Base-by-base conservation (phyloP, 2,113 vertebrate genomes). In the Antennarius striatus region DNA sequence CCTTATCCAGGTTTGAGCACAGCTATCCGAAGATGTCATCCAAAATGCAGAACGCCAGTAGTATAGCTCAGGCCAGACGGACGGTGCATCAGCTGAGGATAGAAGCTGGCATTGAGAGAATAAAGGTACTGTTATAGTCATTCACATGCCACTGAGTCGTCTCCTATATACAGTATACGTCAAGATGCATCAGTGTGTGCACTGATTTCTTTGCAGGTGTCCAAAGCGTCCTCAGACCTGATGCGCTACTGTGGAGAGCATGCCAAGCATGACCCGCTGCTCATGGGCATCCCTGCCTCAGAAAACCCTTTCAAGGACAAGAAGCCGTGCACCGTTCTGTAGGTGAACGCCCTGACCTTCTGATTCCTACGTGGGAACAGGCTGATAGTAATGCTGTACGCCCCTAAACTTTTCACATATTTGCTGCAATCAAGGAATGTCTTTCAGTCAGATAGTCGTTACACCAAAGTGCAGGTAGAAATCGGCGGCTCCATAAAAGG, bases 251-350 rank as follows among this genome's bases (percentile, higher is more conserved):
- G 96, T 9, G 93, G 94, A 64, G 95, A 97, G 40, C 95, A 96
- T 0, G 95, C 95, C 82, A 95, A 94, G 90, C 93, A 92, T 4
- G 96, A 98, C 56, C 95, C 95, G 0, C 56, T 97, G 83, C 94
- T 98, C 3, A 93, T 94, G 85, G 96, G 96, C 5, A 93, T 98
- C 2, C 95, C 95, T 0, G 88, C 96, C 7, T 97, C 96, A 0
- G 96, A 98, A 90, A 98, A 98, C 89, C 96, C 96, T 8, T 97
- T 98, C 92, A 98, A 96, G 88, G 96, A 98, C 88, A 98, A 96
- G 87, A 96, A 96, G 74, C 95, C 95, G 4, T 98, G 96, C 83
- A 89, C 92, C 75, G 91, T 98, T 77, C 88, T 97, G 79, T 98
- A 97, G 90, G 83, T 40, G 17, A 60, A 63, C 32, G 45, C 45